A percentile compares a stretch with the other conserved stretches of the same genome.
These are phyloP conservation scores for Leptopilina boulardi DNA, from an alignment of 1,140 invertebrate species.

Conservation along the genomic window DNA sequence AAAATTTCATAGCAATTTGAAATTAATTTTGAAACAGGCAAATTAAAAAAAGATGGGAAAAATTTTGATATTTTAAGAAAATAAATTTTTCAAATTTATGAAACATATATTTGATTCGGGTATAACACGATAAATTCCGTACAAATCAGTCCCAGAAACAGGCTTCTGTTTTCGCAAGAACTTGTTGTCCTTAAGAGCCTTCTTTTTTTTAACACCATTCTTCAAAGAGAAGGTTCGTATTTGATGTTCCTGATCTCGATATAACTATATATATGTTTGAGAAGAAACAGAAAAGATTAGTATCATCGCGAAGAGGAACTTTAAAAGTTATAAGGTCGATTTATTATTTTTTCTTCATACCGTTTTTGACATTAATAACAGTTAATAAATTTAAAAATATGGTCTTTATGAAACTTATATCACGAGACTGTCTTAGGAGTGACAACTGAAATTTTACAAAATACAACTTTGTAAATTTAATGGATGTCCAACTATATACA, in stretches of 20 bases:
- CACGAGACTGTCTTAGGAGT: neutral
- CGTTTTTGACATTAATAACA: neutral
- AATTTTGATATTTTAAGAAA: too few relatives aligned
- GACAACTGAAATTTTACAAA: constrained; percentile 7
- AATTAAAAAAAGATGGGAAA: too few relatives aligned
- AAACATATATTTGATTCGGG: constrained; percentile 22
- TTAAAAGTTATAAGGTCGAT: neutral
- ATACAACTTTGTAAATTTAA: constrained; percentile 1
- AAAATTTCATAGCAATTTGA: too few relatives aligned
- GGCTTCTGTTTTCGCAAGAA: constrained; percentile 52
- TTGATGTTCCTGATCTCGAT: constrained; percentile 9
- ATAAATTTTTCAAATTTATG: neutral
- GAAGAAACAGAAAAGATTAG: neutral
- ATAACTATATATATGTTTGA: too few relatives aligned
- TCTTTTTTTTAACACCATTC: constrained; percentile 53
- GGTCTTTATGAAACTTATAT: neutral
- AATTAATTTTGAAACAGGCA: too few relatives aligned
- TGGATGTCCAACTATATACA: neutral
- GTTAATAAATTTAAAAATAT: neutral
- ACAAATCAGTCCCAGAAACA: constrained; percentile 44
- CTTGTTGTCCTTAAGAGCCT: constrained; percentile 51
- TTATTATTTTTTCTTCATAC: neutral
- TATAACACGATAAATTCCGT: constrained; percentile 52
- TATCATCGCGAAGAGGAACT: too few relatives aligned
- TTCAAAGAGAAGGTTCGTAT: constrained; percentile 40